phyloP scores from a whole-genome alignment of 2,888 invertebrate species.

The Ennomos erosarius region DNA sequence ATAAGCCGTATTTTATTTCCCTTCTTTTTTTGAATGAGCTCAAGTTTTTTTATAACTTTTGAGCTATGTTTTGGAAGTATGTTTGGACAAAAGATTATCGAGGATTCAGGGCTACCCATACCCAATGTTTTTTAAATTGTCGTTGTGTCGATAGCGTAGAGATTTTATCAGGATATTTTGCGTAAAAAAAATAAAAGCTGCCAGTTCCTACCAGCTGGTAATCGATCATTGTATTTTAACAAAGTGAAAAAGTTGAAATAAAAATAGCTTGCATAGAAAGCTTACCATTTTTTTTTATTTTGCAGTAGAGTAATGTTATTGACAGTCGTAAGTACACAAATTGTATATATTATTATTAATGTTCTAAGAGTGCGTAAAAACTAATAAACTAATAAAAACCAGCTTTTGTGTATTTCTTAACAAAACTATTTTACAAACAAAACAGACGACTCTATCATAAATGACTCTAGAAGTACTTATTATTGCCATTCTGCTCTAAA shows the following conservation, averaged over 20 bases:
- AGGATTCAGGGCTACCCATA: constrained; percentile 47
- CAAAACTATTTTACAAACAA: too few relatives aligned
- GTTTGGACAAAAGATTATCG: constrained; percentile 63
- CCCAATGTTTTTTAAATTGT: constrained; percentile 42
- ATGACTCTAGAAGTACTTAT: too few relatives aligned
- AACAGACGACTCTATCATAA: too few relatives aligned
- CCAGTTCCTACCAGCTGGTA: constrained; percentile 21
- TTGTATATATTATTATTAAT: too few relatives aligned
- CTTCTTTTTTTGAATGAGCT: constrained; percentile 70
- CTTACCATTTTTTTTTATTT: not conserved
- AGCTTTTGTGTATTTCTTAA: too few relatives aligned
- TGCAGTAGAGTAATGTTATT: too few relatives aligned
- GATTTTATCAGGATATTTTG: constrained; percentile 30
- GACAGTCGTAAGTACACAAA: too few relatives aligned
- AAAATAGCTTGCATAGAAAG: not conserved
- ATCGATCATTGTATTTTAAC: constrained; percentile 16
- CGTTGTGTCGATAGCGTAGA: constrained; percentile 34
- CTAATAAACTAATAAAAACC: too few relatives aligned
- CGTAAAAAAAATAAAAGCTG: constrained; percentile 24
- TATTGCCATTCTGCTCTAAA: too few relatives aligned
- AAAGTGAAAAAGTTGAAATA: constrained; percentile 18
- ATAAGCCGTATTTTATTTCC: constrained; percentile 82
- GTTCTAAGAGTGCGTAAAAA: too few relatives aligned
- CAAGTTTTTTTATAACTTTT: constrained; percentile 56
- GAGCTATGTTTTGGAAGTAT: constrained; percentile 58